These are phyloP conservation scores for Sycophila sp. DNA, from an alignment of 1,140 invertebrate species.

Conservation along the genomic window DNA sequence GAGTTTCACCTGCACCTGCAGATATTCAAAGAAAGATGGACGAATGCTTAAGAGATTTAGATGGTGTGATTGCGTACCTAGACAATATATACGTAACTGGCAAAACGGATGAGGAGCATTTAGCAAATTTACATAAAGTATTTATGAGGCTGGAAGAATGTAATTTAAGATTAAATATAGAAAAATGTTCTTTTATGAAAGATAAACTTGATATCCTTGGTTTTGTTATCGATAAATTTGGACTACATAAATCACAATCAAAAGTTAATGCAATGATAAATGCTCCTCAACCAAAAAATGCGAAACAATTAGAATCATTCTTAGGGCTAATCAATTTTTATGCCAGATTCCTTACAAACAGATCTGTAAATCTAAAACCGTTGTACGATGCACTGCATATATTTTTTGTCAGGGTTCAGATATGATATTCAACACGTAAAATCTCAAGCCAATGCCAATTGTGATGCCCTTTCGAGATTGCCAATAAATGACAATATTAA, in stretches of 20 bases:
- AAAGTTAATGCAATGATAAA: slow-evolving; percentile 42
- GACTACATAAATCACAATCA: slow-evolving; percentile 42
- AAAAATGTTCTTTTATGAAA: slow-evolving; percentile 52
- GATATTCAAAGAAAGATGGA: slow-evolving; percentile 39
- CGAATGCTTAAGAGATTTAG: slow-evolving; percentile 26
- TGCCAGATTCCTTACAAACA: slow-evolving; percentile 39
- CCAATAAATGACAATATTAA: not conserved
- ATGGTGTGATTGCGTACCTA: slow-evolving; percentile 36
- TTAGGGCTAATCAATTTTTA: slow-evolving; percentile 47
- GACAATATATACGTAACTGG: slow-evolving; percentile 17
- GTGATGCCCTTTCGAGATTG: slow-evolving; percentile 8
- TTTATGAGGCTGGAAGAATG: slow-evolving; percentile 30
- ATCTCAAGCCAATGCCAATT: not conserved
- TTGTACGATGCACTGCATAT: slow-evolving; percentile 20
- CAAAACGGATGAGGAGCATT: not conserved
- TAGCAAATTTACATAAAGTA: slow-evolving; percentile 12
- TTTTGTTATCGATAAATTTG: slow-evolving; percentile 43
- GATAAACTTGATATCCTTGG: slow-evolving; percentile 42
- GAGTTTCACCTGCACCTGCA: slow-evolving; percentile 33
- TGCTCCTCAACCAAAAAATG: slow-evolving; percentile 36
- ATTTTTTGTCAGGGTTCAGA: not conserved
- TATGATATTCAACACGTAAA: not conserved
- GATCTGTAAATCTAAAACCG: slow-evolving; percentile 24
- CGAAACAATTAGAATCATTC: slow-evolving; percentile 41
- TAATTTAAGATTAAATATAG: too few species aligned